Evolutionary conservation across 2,113 vertebrate species (phyloP).

Genomic region (Laticauda colubrina): DNA sequence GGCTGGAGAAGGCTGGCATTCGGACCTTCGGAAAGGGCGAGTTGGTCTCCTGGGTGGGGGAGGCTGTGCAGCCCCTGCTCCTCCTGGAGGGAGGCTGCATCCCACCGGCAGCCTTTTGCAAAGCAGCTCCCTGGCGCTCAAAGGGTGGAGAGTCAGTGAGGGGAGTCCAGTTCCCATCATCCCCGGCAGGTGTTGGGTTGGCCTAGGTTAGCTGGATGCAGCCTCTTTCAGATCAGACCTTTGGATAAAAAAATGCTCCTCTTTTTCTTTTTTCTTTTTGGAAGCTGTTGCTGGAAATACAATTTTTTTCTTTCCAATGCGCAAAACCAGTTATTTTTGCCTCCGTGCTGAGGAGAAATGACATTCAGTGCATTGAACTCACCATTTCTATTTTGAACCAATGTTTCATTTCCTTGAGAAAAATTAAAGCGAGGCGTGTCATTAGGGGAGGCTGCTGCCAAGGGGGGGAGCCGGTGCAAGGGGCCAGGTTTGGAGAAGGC

Average conservation of each 20-base stretch:
- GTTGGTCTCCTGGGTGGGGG: neutral
- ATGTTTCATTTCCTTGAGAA: neutral
- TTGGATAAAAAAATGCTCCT: neutral
- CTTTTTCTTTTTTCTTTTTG: neutral
- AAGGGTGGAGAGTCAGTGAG: neutral
- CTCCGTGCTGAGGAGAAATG: neutral
- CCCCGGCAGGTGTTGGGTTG: neutral
- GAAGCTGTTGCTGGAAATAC: neutral
- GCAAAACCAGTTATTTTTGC: slow-evolving; percentile 1
- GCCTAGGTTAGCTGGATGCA: no score
- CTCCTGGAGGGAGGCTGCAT: neutral
- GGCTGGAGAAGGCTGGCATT: neutral
- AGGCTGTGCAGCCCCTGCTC: neutral
- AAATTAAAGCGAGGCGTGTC: neutral
- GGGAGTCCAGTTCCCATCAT: neutral
- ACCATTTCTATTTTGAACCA: neutral
- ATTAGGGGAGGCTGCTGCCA: neutral
- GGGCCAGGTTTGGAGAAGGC: neutral
- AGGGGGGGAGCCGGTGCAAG: neutral
- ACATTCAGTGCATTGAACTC: neutral
- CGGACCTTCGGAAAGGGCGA: neutral
- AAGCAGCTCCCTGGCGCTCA: neutral
- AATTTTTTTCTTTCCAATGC: neutral
- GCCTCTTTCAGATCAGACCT: neutral
- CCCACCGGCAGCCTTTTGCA: neutral